Base-by-base conservation (phyloP, 2,888 invertebrate genomes). In the Liopterus haemorrhoidalis region DNA sequence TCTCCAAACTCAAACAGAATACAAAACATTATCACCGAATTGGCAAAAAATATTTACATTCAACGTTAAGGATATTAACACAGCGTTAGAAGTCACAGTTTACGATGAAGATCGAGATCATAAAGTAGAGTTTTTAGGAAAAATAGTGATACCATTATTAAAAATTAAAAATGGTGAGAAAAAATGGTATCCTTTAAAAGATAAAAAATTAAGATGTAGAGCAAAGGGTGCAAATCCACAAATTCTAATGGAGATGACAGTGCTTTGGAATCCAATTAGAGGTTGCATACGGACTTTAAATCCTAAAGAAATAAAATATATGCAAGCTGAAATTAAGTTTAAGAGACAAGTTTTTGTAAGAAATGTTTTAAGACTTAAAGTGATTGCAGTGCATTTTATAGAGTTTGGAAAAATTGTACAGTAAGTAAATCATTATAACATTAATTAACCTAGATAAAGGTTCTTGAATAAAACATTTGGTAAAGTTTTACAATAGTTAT, bases 41-140 rank as follows among this genome's bases (percentile, higher is more conserved):
- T 99, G 99, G 99, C 93, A 95, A 73, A 97, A 97, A 70, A 90
- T 96, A 55, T 99, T 97, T 66, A 94, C 92, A 31, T 96, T 99
- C 64, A 89, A 89, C 66, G 81, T 91, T n/a, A 90, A 94, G 64
- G 99, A 99, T 64, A 90, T 99, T 53, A 93, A 95, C 59, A 87
- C 92, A 40, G 82, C 90, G 36, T 70, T 99, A 53, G 97, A 99
- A 62, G 74, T 99, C 39, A 96, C 96, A 0, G 93, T 99, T 0
- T 97, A 85, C 66, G 97, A 99, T 62, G 97, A 99, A 70, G 97
- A 99, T 66, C 80, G 94, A 49, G 94, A 95, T 65, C 95, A 96
- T 66, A 96, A 96, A 67, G 94, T 93, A 8, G 97, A 99, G 67
- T 99, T 99, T 65, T 72, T 99, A 9, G 99, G 99, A 1, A 92